These are phyloP conservation scores for Heteromyza rotundicornis DNA, from an alignment of 2,888 invertebrate species.

Conservation along the genomic window DNA sequence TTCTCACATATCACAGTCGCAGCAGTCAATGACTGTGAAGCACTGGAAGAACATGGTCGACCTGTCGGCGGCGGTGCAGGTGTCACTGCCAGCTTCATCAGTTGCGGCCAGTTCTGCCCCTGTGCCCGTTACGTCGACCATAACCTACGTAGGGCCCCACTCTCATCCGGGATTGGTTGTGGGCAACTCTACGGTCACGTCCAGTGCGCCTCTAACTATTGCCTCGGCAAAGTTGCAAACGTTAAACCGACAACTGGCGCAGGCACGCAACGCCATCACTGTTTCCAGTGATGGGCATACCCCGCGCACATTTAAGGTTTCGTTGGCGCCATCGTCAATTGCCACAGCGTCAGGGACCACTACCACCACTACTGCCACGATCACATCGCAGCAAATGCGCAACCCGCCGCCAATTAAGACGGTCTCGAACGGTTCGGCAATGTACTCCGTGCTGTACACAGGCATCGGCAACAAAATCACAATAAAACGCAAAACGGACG, in stretches of 20 bases:
- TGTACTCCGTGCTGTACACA: conserved; percentile 82
- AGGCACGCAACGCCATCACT: conserved; percentile 15
- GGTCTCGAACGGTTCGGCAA: conserved; percentile 67
- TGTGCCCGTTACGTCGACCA: neutral
- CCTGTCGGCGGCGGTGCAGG: neutral
- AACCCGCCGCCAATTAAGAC: conserved; percentile 57
- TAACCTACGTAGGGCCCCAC: conserved; percentile 7
- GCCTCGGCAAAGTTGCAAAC: conserved; percentile 38
- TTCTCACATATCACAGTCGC: no score
- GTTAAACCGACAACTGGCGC: conserved; percentile 35
- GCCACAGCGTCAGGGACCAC: conserved; percentile 20
- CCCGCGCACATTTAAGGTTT: conserved; percentile 27
- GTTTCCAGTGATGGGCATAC: conserved; percentile 20
- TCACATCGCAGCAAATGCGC: conserved; percentile 36
- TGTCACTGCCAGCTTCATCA: neutral
- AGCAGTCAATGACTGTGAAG: no score
- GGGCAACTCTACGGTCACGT: conserved; percentile 30
- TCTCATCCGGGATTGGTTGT: conserved; percentile 32
- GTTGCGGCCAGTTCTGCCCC: neutral
- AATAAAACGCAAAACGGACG: conserved; percentile 77
- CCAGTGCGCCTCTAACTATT: conserved; percentile 35
- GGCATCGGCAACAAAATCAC: conserved; percentile 84
- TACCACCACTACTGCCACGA: conserved; percentile 27
- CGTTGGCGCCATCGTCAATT: neutral
- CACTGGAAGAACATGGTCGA: no score